Evolutionary conservation across 2,797 vertebrate species (phyloP), one percentile per base, ranked within the genome.

Genomic region (Crenichthys baileyi): DNA sequence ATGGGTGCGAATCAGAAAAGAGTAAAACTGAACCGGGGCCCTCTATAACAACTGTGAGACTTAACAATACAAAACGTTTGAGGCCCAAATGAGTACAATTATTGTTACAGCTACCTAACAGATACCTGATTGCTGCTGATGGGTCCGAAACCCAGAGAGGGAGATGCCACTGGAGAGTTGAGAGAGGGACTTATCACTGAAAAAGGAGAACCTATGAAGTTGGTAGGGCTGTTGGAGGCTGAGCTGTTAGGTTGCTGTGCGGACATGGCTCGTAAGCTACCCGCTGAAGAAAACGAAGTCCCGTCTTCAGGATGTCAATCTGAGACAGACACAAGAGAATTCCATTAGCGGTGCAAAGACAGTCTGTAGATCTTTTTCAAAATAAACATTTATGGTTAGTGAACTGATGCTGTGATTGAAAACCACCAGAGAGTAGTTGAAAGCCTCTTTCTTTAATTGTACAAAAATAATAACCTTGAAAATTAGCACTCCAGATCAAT

Each of bases 161-260:
- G 96, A 16, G 97, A 96, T 50, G 96, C 93, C 36, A 96, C 95
- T 0, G 97, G 96, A 68, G 97, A 97, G 78, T 96, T 96, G 79
- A 97, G 93, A 53, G 97, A 96, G 58, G 97, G 95, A 85, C 96
- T 98, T 92, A 97, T 97, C 61, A 97, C 96, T 1, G 97, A 96
- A 88, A 97, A 96, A 0, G 97, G 97, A 48, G 97, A 97, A 75
- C 96, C 96, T 80, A 97, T 79, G 36, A 96, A 93, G 79, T 92
- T 96, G 74, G 96, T 96, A 31, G 95, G 96, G 78, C 95, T 97
- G 91, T 96, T 96, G 90, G 95, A 90, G 82, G 95, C 94, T 88
- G 95, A 94, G 61, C 91, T 92, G 93, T 93, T 94, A 85, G 93
- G 92, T 15, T 94, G 93, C 92, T 93, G 81, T 84, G 95, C 90